phyloP scores from a whole-genome alignment of 2,888 invertebrate genomes.

The Idaea straminata region DNA sequence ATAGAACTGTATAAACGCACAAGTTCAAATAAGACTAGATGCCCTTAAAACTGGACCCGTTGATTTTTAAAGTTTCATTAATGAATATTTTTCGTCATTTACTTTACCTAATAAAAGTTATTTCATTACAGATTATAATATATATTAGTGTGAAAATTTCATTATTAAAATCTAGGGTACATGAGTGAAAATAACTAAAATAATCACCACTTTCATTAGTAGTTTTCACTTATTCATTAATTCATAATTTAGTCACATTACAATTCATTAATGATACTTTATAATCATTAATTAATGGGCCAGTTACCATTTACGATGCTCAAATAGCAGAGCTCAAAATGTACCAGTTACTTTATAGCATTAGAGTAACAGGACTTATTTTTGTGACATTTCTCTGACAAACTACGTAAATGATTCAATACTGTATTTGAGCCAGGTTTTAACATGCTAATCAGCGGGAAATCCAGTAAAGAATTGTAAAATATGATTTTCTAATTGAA shows the following conservation, averaged over 20 bases:
- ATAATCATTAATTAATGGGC: neutral
- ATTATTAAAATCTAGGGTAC: no score
- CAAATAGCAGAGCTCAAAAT: conserved; percentile 13
- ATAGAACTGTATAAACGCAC: neutral
- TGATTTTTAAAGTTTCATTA: neutral
- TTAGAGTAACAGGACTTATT: neutral
- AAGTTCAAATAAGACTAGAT: neutral
- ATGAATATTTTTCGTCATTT: neutral
- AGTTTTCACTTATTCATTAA: neutral
- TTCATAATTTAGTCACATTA: no score
- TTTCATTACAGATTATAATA: no score
- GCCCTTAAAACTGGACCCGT: neutral
- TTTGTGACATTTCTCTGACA: neutral
- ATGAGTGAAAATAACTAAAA: no score
- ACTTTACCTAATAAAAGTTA: no score
- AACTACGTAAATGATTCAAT: neutral
- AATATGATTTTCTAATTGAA: neutral
- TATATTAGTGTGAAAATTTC: no score
- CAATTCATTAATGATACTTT: neutral
- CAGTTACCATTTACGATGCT: conserved; percentile 1
- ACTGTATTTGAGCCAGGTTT: neutral
- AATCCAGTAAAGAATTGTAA: neutral
- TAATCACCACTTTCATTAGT: neutral
- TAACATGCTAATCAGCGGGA: neutral
- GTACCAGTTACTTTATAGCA: conserved; percentile 8